A percentile compares a stretch with the other conserved stretches of the same genome.
Evolutionary conservation across 2,888 invertebrate genomes (phyloP).

Genomic region (Allacma fusca): DNA sequence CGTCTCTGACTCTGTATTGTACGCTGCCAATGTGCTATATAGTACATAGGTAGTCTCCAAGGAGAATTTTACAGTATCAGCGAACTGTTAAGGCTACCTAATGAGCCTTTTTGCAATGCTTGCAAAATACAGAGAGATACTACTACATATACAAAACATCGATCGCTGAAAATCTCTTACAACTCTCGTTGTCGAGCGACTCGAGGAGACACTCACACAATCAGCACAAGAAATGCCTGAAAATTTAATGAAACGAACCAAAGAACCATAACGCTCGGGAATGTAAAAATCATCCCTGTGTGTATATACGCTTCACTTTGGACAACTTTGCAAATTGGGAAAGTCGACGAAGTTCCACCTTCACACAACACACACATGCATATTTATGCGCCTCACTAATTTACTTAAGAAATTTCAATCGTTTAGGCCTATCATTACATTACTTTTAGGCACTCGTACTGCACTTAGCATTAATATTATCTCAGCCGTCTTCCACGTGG

Average conservation of each 20-base stretch:
- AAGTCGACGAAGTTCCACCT: not conserved
- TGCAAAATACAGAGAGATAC: too few species aligned
- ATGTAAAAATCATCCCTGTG: not conserved
- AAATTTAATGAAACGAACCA: slow-evolving; percentile 7
- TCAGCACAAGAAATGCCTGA: not conserved
- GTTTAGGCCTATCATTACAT: slow-evolving; percentile 4
- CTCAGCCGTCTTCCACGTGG: too few species aligned
- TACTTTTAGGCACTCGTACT: not conserved
- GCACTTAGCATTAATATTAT: too few species aligned
- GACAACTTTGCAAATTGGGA: not conserved
- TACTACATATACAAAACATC: not conserved
- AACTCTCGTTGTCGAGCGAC: not conserved
- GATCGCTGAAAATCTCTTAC: not conserved
- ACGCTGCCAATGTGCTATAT: too few species aligned
- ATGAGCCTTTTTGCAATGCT: not conserved
- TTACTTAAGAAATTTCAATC: slow-evolving; percentile 12
- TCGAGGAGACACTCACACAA: not conserved
- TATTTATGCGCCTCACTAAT: not conserved
- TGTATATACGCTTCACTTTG: not conserved
- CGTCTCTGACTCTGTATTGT: too few species aligned
- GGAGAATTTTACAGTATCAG: too few species aligned
- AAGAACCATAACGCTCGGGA: slow-evolving; percentile 4
- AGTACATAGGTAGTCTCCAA: too few species aligned
- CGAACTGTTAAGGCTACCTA: too few species aligned
- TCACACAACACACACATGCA: not conserved